Conservation (phyloP, 1,140 invertebrate genomes). For the Cydia fagiglandana region DNA sequence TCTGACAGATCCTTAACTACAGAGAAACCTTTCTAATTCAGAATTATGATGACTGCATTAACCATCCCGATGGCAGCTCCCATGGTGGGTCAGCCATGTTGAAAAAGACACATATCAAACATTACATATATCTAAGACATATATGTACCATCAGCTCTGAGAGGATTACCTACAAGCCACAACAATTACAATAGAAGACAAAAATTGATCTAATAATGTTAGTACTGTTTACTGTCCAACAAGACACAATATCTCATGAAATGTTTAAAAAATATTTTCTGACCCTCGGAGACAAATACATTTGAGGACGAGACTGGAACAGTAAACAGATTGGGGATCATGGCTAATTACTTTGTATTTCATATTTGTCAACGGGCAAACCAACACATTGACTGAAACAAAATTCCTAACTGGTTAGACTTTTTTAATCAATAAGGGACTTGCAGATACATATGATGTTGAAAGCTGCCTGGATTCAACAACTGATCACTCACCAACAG, state of each 20-base stretch:
- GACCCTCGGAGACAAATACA: conserved; percentile 51
- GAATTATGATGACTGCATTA: conserved; percentile 15
- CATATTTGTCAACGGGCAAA: neutral
- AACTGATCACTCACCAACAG: too few species aligned
- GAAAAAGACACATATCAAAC: conserved; percentile 10
- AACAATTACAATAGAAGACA: conserved; percentile 21
- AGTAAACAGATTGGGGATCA: conserved; percentile 53
- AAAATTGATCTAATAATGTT: neutral
- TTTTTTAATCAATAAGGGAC: conserved; percentile 33
- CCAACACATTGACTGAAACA: conserved; percentile 16
- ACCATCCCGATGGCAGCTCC: conserved; percentile 8
- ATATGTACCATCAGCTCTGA: neutral
- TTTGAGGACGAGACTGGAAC: conserved; percentile 52
- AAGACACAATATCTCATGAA: neutral
- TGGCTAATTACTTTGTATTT: conserved; percentile 35
- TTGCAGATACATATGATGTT: neutral
- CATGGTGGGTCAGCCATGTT: conserved; percentile 26
- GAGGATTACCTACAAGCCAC: conserved; percentile 22
- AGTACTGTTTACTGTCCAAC: conserved; percentile 28
- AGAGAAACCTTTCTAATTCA: neutral
- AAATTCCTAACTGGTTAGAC: conserved; percentile 19
- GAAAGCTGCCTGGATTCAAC: too few species aligned
- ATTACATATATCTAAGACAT: neutral
- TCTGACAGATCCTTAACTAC: conserved; percentile 29
- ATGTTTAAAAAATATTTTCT: neutral